These are phyloP conservation scores for Eupithecia abbreviata DNA, from an alignment of 2,888 invertebrate species.

Conservation along the genomic window DNA sequence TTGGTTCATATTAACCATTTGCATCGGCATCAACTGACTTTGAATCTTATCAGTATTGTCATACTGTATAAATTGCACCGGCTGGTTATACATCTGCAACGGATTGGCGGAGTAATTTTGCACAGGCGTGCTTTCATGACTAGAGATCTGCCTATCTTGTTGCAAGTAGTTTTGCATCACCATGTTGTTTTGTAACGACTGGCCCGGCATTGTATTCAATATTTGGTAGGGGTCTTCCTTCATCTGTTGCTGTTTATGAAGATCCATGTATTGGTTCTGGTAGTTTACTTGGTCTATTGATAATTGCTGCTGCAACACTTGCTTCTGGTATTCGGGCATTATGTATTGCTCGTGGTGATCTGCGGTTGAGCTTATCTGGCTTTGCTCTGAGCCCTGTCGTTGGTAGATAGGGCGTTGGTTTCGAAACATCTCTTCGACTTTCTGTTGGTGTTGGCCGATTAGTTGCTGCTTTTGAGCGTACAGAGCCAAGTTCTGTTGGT, in stretches of 20 bases:
- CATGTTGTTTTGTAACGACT: slow-evolving; percentile 74
- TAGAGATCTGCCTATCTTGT: slow-evolving; percentile 80
- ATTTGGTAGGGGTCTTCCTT: slow-evolving; percentile 72
- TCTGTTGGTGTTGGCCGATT: slow-evolving; percentile 82
- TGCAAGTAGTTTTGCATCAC: slow-evolving; percentile 70
- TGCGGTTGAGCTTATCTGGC: slow-evolving; percentile 67
- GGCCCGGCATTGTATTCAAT: slow-evolving; percentile 72
- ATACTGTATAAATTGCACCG: slow-evolving; percentile 60
- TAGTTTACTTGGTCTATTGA: slow-evolving; percentile 73
- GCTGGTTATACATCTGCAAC: slow-evolving; percentile 73
- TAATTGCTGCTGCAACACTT: slow-evolving; percentile 67
- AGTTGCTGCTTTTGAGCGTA: slow-evolving; percentile 79
- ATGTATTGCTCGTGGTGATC: slow-evolving; percentile 71
- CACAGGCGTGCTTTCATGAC: slow-evolving; percentile 81
- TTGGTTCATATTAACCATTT: slow-evolving; percentile 49
- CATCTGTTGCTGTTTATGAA: slow-evolving; percentile 66
- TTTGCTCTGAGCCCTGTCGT: slow-evolving; percentile 77
- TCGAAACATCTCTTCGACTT: slow-evolving; percentile 72
- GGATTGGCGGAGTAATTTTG: slow-evolving; percentile 78
- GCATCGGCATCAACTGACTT: slow-evolving; percentile 49
- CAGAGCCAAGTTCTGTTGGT: slow-evolving; percentile 81
- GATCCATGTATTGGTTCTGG: slow-evolving; percentile 57
- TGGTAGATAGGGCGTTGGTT: slow-evolving; percentile 74
- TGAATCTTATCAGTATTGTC: slow-evolving; percentile 5
- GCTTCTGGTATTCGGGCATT: slow-evolving; percentile 66